Evolutionary conservation across 2,113 vertebrate genomes (phyloP), one percentile per base, ranked within the genome.

Genomic region (Pleuronectes platessa): DNA sequence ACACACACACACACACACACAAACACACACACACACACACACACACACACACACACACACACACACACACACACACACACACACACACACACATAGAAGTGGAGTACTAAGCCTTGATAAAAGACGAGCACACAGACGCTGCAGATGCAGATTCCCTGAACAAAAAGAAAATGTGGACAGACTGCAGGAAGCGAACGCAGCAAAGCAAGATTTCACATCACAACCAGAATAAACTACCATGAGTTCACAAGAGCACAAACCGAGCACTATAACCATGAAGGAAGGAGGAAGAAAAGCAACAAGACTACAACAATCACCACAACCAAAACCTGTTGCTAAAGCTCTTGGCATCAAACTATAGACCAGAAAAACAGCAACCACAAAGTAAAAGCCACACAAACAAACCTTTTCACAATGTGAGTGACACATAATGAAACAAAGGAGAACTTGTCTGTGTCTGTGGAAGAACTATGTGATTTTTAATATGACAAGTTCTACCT

Each of bases 91-190:
- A 74, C 63, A 81, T 86, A 86, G 83, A 82, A 12, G 51, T 31
- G 69, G 53, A 74, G 55, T 15, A 55, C 74, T 59, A 56, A 58
- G 55, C 61, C 70, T 80, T 86, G 75, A 71, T 65, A 74, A 63
- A 80, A 53, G 27, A 31, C 8, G 20, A 73, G 72, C 89, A 88
- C 74, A 88, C 63, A 90, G 68, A 88, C 87, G 78, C 83, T 82
- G 83, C 76, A 66, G 42, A 68, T 65, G 71, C 56, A 35, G 68
- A 71, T 68, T 73, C 69, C 71, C 61, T 61, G 51, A 73, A 84
- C 58, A 74, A 59, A 74, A 13, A 42, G 53, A 35, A 49, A 66
- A 60, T 42, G 40, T 0, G 18, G 64, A 66, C 49, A 71, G 40
- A 76, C 42, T 64, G 73, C 68, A 81, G 49, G 42, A 86, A 87